A percentile compares a stretch with the other conserved stretches of the same genome.
Conservation (phyloP, 2,888 invertebrate species). For the Marronus borbonicus region DNA sequence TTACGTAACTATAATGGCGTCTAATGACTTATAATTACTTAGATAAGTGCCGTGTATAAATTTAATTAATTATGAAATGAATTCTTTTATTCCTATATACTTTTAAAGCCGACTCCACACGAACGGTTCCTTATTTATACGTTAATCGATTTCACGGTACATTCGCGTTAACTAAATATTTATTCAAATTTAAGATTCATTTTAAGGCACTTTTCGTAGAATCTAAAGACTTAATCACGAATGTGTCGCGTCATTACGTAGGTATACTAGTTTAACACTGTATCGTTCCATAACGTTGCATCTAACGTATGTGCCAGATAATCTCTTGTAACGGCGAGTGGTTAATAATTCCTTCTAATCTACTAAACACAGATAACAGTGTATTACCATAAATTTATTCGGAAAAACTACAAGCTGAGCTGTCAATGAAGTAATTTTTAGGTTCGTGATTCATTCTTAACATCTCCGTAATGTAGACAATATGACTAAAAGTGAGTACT, state of each 20-base stretch:
- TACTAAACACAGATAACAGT: constrained; percentile 31
- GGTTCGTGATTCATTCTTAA: constrained; percentile 20
- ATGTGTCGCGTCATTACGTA: too few species aligned
- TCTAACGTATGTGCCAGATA: neutral
- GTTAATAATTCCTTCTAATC: constrained; percentile 29
- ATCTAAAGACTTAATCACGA: too few species aligned
- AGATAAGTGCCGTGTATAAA: constrained; percentile 1
- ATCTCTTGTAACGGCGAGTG: constrained; percentile 15
- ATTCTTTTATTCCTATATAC: too few species aligned
- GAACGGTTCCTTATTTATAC: too few species aligned
- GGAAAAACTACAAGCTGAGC: constrained; percentile 3
- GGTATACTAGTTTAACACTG: too few species aligned
- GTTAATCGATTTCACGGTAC: too few species aligned
- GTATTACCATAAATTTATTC: constrained; percentile 39
- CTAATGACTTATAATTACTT: neutral
- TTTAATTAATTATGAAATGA: neutral
- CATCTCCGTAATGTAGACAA: constrained; percentile 2
- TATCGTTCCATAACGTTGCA: too few species aligned
- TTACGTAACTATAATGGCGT: neutral
- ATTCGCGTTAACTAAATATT: too few species aligned
- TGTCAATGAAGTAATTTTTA: constrained; percentile 28
- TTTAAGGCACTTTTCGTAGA: too few species aligned
- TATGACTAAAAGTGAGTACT: constrained; percentile 26
- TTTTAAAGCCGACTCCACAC: too few species aligned
- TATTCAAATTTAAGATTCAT: too few species aligned